phyloP scores from a whole-genome alignment of 2,113 vertebrate genomes.

The Dryoscopus gambensis region DNA sequence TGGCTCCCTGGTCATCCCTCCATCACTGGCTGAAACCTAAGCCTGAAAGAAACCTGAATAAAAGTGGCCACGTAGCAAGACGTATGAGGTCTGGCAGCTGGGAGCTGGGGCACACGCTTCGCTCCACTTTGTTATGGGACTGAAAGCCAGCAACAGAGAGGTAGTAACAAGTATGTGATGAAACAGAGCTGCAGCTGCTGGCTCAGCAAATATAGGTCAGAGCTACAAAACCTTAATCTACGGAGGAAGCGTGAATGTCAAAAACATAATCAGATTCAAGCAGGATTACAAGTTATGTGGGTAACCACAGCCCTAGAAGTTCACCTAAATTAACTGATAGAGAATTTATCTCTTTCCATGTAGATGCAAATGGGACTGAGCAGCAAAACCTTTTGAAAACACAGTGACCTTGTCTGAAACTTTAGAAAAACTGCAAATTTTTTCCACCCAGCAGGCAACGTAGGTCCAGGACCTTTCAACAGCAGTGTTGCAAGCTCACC shows the following conservation, averaged over 20 bases:
- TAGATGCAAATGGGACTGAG: background rate
- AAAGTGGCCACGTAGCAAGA: background rate
- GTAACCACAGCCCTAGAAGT: background rate
- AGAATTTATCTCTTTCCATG: background rate
- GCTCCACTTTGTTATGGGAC: background rate
- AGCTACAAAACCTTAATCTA: constrained; percentile 11
- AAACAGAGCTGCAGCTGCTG: background rate
- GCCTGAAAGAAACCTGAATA: background rate
- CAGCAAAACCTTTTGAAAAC: background rate
- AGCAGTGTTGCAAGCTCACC: background rate
- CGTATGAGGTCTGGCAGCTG: background rate
- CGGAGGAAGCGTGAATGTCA: background rate
- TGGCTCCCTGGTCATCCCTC: background rate
- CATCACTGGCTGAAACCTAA: background rate
- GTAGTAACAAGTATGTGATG: background rate
- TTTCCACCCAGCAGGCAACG: background rate
- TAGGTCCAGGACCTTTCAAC: background rate
- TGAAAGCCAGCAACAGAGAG: background rate
- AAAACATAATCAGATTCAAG: background rate
- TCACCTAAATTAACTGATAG: background rate
- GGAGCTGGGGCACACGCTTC: background rate
- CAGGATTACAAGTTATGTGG: background rate
- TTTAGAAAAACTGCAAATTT: background rate
- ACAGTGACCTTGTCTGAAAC: background rate
- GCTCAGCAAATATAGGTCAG: constrained; percentile 9